These are phyloP conservation scores for Tanaodytes sp. DNA, from an alignment of 2,888 invertebrate genomes.

Conservation along the genomic window DNA sequence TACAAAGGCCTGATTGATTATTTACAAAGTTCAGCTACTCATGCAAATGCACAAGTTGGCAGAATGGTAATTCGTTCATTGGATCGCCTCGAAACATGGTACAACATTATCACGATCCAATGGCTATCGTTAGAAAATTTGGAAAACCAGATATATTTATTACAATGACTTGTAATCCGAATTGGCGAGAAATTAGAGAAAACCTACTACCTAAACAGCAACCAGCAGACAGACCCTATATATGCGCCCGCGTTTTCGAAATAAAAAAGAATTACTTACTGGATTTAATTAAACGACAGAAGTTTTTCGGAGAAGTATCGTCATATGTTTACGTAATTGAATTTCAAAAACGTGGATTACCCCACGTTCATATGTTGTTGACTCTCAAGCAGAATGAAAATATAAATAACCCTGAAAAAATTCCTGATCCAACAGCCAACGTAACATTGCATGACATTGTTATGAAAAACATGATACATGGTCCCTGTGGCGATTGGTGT, in stretches of 20 bases:
- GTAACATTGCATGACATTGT: constrained; percentile 62
- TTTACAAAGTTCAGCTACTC: background rate
- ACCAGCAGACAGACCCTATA: constrained; percentile 11
- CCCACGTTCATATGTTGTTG: too few species aligned
- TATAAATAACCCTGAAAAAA: constrained; percentile 5
- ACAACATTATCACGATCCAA: background rate
- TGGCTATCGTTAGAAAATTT: too few species aligned
- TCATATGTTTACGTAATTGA: too few species aligned
- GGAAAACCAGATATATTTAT: too few species aligned
- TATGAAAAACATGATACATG: constrained; percentile 36
- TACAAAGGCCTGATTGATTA: background rate
- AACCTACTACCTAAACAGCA: background rate
- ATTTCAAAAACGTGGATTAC: constrained; percentile 42
- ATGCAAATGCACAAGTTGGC: background rate
- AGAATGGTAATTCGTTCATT: background rate
- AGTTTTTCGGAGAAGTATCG: constrained; percentile 16
- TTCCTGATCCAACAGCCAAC: constrained; percentile 35
- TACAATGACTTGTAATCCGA: too few species aligned
- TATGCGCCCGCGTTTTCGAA: constrained; percentile 42
- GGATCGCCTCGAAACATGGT: background rate
- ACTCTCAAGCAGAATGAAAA: constrained; percentile 28
- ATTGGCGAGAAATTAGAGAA: too few species aligned
- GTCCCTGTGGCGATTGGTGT: too few species aligned
- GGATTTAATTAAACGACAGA: background rate
- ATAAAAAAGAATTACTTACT: constrained; percentile 23